Evolutionary conservation across 2,113 vertebrate genomes (phyloP).

Genomic region (Myrmecophaga tridactyla): DNA sequence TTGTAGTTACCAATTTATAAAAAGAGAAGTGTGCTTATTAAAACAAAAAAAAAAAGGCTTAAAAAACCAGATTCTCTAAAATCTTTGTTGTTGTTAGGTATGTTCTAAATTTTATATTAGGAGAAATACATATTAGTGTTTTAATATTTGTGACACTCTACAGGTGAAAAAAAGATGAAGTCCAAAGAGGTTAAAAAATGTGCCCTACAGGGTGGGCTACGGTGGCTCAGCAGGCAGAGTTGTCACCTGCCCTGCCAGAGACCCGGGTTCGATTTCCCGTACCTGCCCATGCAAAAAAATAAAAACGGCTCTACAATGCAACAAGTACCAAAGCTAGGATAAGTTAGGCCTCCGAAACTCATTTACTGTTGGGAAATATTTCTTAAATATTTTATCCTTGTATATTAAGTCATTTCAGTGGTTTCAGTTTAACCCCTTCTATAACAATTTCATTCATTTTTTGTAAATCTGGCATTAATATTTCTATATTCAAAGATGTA

Average conservation of each 20-base stretch:
- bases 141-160: background rate
- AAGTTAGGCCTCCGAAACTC: background rate
- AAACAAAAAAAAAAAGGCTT: background rate
- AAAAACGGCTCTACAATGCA: too few relatives aligned
- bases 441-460: background rate
- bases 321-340: background rate
- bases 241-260: too few relatives aligned
- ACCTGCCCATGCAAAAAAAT: too few relatives aligned
- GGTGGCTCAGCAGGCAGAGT: too few relatives aligned
- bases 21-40: slow-evolving; percentile 8
- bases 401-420: background rate
- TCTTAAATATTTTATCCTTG: slow-evolving; percentile 7
- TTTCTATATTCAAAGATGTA: background rate
- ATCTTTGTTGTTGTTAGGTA: slow-evolving; percentile 5
- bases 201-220: too few relatives aligned
- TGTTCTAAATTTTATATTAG: slow-evolving; percentile 48
- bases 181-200: background rate
- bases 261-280: too few relatives aligned
- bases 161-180: background rate
- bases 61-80: slow-evolving; percentile 25
- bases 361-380: slow-evolving; percentile 12
- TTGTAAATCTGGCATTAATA: background rate
- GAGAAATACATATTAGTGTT: background rate
- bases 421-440: background rate
- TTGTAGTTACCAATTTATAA: slow-evolving; percentile 18